Base-by-base conservation (phyloP, 1,140 invertebrate species). In the Drosophila yakuba region DNA sequence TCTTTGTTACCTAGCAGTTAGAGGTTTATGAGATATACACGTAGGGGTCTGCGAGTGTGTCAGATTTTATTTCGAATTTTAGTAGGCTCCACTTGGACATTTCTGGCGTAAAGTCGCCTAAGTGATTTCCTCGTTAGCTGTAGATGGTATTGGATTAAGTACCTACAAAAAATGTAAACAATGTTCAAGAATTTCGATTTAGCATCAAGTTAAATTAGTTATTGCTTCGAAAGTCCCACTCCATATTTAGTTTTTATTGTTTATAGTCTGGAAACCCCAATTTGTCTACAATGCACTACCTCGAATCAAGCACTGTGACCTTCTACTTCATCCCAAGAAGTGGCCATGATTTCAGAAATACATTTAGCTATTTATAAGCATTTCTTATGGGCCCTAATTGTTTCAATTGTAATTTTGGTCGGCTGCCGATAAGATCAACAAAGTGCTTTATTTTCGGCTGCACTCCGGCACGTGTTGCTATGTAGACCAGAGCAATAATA, bases 1-100 rank as follows among this genome's bases (percentile, higher is more conserved):
- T 86, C 86, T 88, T 85, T 85, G 82, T 85, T 82, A 68, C 75
- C 72, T 79, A 82, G 43, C 59, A 59, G 83, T 86, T 83, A 63
- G 71, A 66, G 62, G 51, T 39, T 88, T 81, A 75, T 60, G 23
- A 73, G 76, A 80, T 69, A 67, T 60, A 23, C 36, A 25, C 45
- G 35, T 59, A 38, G 58, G 56, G 43, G 14, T 66, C 41, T 78
- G 15, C 28, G 55, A 23, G 35, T 60, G 32, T 52, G 60, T 60
- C 43, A 39, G 54, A 39, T 35, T 63, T 75, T 81, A 36, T 74
- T 64, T 69, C 43, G 51, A 75, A 52, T 36, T 64, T 75, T 82
- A 62, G 17, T 63, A 50, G 68, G 69, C 80, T 66, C 72, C 78
- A 75, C 82, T 75, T 43, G 51, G 47, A 57, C 51, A 35, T 58